A percentile compares a stretch with the other conserved stretches of the same genome.
These are phyloP conservation scores for Liasis olivaceus DNA, from an alignment of 2,797 vertebrate species.

Conservation along the genomic window DNA sequence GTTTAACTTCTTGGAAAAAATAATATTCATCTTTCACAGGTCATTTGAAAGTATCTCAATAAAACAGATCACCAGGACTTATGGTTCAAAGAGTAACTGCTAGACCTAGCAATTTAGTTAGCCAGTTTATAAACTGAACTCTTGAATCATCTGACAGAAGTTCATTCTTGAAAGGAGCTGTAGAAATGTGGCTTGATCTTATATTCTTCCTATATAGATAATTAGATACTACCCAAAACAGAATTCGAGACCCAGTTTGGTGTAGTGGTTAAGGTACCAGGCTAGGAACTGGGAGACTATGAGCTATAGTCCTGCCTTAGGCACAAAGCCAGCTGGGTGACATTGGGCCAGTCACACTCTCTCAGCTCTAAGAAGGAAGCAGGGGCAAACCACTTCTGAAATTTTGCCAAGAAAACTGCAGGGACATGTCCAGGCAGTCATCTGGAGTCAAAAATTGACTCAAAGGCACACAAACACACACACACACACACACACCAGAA, in stretches of 20 bases:
- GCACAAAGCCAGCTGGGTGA: neutral
- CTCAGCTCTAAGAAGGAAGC: neutral
- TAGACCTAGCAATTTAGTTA: constrained; percentile 10
- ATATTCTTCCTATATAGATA: neutral
- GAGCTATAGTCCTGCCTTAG: neutral
- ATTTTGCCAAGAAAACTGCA: neutral
- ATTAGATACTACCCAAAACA: constrained; percentile 1
- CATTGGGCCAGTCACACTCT: neutral
- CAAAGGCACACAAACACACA: neutral
- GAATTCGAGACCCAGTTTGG: neutral
- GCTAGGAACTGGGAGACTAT: neutral
- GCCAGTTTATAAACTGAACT: constrained; percentile 22
- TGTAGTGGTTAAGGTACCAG: neutral
- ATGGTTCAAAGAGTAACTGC: constrained; percentile 6
- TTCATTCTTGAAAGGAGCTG: constrained; percentile 16
- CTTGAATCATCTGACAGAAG: constrained; percentile 19
- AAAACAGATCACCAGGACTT: constrained; percentile 23
- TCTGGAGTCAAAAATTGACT: neutral
- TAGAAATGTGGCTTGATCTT: neutral
- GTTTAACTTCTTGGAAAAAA: constrained; percentile 18
- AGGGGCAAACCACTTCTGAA: neutral
- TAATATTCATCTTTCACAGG: constrained; percentile 24
- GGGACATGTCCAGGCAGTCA: neutral
- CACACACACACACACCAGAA: neutral
- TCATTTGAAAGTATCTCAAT: constrained; percentile 38